phyloP scores from a whole-genome alignment of 1,140 invertebrate species.

The Pseudomyrmex gracilis region DNA sequence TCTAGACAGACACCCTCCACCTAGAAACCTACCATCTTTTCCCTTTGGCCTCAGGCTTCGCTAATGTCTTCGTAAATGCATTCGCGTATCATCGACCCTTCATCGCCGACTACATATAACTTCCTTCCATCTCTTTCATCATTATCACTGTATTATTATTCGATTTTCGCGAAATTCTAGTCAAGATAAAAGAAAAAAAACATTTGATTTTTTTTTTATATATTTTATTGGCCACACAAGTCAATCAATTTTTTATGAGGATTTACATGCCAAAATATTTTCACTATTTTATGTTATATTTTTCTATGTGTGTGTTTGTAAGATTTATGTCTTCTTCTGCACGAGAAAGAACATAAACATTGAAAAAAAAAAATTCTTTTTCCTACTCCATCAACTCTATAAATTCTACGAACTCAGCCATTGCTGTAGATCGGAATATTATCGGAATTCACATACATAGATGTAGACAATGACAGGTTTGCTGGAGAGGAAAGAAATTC shows the following conservation, averaged over 20 bases:
- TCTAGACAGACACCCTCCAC: constrained; percentile 72
- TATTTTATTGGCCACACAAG: too few species aligned
- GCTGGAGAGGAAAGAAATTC: neutral
- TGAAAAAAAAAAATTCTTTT: too few species aligned
- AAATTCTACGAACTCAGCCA: too few species aligned
- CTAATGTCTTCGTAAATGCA: constrained; percentile 33
- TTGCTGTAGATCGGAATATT: neutral
- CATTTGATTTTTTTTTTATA: neutral
- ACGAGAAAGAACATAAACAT: too few species aligned
- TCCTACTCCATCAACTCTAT: too few species aligned
- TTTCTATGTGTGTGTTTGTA: too few species aligned
- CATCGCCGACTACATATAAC: neutral
- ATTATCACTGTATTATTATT: constrained; percentile 41
- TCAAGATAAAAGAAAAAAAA: constrained; percentile 12
- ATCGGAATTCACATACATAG: neutral
- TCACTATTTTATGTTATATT: too few species aligned
- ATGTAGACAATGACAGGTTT: neutral
- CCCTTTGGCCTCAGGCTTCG: constrained; percentile 42
- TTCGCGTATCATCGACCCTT: constrained; percentile 36
- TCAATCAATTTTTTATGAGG: too few species aligned
- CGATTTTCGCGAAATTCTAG: constrained; percentile 8
- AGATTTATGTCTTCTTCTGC: too few species aligned
- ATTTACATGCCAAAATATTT: too few species aligned
- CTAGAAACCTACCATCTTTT: constrained; percentile 64
- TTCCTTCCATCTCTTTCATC: too few species aligned